Base-by-base conservation (phyloP, 1,140 invertebrate genomes). In the Ostrea denselamellosa region DNA sequence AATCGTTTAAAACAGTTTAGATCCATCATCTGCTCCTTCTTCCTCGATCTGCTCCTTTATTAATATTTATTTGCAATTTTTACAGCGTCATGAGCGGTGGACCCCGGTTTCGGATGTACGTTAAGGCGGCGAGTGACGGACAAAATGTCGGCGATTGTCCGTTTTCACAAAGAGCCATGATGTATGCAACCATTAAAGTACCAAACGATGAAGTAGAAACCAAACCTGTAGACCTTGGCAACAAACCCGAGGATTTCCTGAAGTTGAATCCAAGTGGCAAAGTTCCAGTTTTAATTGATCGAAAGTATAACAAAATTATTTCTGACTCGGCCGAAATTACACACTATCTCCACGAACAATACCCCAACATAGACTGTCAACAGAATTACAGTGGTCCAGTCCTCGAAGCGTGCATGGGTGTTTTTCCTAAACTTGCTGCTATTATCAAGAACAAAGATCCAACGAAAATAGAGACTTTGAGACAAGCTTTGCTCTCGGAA, bases 351-450 rank as follows among this genome's bases (percentile, higher is more conserved):
- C 94, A 96, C 86, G 88, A 92, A 14, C 86, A 89, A 17, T 96
- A 94, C 90, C 95, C 95, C 10, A 88, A 92, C 53, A 88, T 89
- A 7, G 91, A 93, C 10, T 89, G 95, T 34, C 86, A 91, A 19
- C 93, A 93, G 86, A 92, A 93, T 62, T 91, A 91, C 44, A 92
- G 93, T 44, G 90, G 92, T 0, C 92, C 94, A 9, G 96, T 95
- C 0, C 93, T 93, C 44, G 90, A 93, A n/a, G 94, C 93, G 1
- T 93, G 92, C 85, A 93, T 93, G 62, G 94, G 95, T 89, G 93
- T 96, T 34, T 96, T 96, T 89, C 95, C 95, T 17, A 95, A 95
- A 89, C 96, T 96, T 90, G 96, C 95, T 56, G 95, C 95, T 87
- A 95, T 95, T 91, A 94, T 96, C 56, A 95, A 95, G 91, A 95